Evolutionary conservation across 2,888 invertebrate species (phyloP), one percentile per base, ranked within the genome.

Genomic region (Nebria salina): DNA sequence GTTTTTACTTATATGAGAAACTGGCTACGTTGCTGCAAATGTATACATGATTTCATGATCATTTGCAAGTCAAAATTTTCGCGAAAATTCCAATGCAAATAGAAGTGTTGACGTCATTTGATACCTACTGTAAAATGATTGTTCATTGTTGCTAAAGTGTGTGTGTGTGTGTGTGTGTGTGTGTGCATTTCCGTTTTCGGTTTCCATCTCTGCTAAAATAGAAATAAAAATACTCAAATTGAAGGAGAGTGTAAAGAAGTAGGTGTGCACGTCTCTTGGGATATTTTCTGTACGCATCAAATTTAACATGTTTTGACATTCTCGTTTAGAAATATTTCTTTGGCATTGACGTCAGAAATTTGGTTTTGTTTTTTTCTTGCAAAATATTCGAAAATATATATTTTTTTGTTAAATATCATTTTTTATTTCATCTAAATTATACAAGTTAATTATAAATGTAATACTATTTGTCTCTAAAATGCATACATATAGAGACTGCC

Each of bases 1-100:
- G 54, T 2, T 13, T 54, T 54, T 54, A 54, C 54, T 7, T 11
- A 54, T 54, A 54, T 54, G 54, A 13, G 8, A 54, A 54, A 54
- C 54, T 54, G 13, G 7, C 54, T 11, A 54, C 54, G 8, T 7
- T 54, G 54, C 54, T 54, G 0, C 7, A 5, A 54, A 54, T 54
- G 8, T 54, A 54, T 54, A 54, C 6, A 54, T 54, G 54, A 54
- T 54, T 54, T 54, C 54, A 54, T 54, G 54, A 54, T 54, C 54
- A 54, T 54, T 54, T 54, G 54, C 54, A 54, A 54, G 54, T 54
- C 54, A 54, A 54, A 54, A 54, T 54, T 54, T 54, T 54, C 54
- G 54, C 8, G 54, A 54, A 54, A 54, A 54, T 54, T 54, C 54
- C 54, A 54, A 54, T 54, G 54, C 54, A 54, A 54, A 54, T 54